Evolutionary conservation across 2,888 invertebrate species (phyloP), one percentile per base, ranked within the genome.

Genomic region (Stegophylla sp.): DNA sequence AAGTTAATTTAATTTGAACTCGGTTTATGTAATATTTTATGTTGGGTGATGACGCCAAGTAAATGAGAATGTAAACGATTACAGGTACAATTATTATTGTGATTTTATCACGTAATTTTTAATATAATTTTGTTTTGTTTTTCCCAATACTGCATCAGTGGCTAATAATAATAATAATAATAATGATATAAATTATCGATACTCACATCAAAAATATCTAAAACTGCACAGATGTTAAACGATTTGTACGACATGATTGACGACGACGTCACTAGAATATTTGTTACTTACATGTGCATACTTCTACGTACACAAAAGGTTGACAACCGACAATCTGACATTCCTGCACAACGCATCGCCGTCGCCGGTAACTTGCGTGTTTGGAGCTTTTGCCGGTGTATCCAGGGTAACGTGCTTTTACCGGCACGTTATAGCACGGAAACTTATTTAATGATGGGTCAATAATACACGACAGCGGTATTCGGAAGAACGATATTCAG

Each of bases 181-280:
- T 45, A 13, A 66, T 23, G 15, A 66, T 45, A 12, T 86, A 84
- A 82, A 76, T 28, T 15, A 43, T n/a, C 10, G 3, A 26, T 76
- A 79, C 79, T 79, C n/a, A 79, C 79, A 17, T 79, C 61, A 5
- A 61, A 26, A 51, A 79, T 34, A n/a, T 71, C 45, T n/a, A 79
- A 71, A 34, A 71, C 51, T 48, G 69, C 69, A 23, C 69, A 63
- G 3, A 79, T 20, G 10, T 71, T 71, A 34, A 79, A 79, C 17
- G 71, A 79, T 69, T 71, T 79, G 41, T n/a, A 17, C 45, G 79
- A 48, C 79, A 79, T 79, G 10, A 64, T 34, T 4, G 23, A 12
- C 15, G 15, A 20, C 17, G n/a, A 20, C 15, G n/a, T 15, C 43
- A 43, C 34, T n/a, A n/a, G n/a, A n/a, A n/a, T n/a, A n/a, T n/a